Percentiles rank a stretch among this genome's conserved stretches.
Conservation (phyloP, 2,888 invertebrate species). For the Eristalis pertinax region DNA sequence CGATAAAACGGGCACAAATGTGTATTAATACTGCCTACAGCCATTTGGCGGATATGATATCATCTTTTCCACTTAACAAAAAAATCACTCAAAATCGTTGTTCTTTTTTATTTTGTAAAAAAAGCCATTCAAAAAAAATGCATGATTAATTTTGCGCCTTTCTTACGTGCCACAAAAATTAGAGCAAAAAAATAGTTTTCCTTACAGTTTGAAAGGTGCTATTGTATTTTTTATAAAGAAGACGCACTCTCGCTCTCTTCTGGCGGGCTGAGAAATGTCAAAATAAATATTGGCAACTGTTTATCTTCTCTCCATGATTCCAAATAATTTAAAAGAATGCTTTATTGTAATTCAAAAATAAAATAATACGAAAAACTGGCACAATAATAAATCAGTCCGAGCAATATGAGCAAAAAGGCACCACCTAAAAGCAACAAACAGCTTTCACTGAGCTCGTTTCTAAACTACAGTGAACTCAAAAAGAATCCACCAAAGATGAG, state of each 20-base stretch:
- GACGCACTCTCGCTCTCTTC: constrained; percentile 2
- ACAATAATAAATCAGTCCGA: background rate
- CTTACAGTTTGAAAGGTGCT: background rate
- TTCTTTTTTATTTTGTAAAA: too few species aligned
- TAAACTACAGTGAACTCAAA: constrained; percentile 73
- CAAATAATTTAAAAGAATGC: background rate
- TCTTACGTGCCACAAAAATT: too few species aligned
- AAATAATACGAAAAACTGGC: background rate
- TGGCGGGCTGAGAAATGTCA: constrained; percentile 16
- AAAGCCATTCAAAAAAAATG: too few species aligned
- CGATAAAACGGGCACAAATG: too few species aligned
- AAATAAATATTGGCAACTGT: constrained; percentile 16
- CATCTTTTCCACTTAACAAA: too few species aligned
- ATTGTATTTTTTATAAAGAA: background rate
- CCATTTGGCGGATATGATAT: too few species aligned
- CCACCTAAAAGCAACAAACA: constrained; percentile 70
- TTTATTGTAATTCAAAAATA: background rate
- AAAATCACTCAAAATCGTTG: too few species aligned
- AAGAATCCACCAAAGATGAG: constrained; percentile 7
- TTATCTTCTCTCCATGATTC: background rate
- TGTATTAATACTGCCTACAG: too few species aligned
- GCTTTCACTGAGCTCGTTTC: constrained; percentile 76
- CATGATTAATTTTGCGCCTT: too few species aligned
- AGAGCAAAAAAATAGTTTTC: background rate
- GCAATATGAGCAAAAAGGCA: constrained; percentile 47